Conservation (phyloP, 2,888 invertebrate genomes). For the Nasonia oneida region DNA sequence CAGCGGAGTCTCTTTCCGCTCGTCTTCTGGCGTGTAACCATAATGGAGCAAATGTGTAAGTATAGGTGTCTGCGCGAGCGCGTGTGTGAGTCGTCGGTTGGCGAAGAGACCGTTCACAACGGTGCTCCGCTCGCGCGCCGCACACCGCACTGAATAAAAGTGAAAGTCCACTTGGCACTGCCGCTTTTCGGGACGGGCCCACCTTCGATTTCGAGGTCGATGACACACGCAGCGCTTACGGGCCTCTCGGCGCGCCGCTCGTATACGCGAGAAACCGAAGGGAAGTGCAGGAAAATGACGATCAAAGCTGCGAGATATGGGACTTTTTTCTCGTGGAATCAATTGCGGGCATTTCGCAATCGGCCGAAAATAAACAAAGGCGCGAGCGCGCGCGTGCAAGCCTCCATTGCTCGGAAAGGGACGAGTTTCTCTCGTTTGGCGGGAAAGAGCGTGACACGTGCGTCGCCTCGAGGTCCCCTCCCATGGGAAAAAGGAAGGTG, state of each 20-base stretch:
- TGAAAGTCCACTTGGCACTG: slow-evolving; percentile 74
- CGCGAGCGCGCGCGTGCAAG: background rate
- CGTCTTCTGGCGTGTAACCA: slow-evolving; percentile 46
- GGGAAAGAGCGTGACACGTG: slow-evolving; percentile 29
- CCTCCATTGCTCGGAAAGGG: background rate
- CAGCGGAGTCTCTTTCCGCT: slow-evolving; percentile 28
- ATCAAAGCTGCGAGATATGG: too few species aligned
- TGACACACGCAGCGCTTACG: slow-evolving; percentile 66
- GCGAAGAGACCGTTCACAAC: slow-evolving; percentile 56
- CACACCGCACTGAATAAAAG: slow-evolving; percentile 69
- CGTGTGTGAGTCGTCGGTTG: slow-evolving; percentile 3
- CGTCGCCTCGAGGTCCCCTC: background rate
- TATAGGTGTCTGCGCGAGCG: background rate
- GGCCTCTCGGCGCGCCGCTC: background rate
- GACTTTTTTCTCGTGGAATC: too few species aligned
- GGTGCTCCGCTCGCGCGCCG: slow-evolving; percentile 47
- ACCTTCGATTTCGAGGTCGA: slow-evolving; percentile 74
- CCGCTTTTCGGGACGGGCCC: slow-evolving; percentile 72
- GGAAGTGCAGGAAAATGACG: background rate
- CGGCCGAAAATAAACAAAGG: background rate
- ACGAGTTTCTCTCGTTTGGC: slow-evolving; percentile 4
- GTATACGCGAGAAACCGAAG: background rate
- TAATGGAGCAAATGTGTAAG: slow-evolving; percentile 39
- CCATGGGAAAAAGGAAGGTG: slow-evolving; percentile 19
- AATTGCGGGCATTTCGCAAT: background rate